phyloP scores from a whole-genome alignment of 23 tunicate genomes.

The Diplosoma virens region DNA sequence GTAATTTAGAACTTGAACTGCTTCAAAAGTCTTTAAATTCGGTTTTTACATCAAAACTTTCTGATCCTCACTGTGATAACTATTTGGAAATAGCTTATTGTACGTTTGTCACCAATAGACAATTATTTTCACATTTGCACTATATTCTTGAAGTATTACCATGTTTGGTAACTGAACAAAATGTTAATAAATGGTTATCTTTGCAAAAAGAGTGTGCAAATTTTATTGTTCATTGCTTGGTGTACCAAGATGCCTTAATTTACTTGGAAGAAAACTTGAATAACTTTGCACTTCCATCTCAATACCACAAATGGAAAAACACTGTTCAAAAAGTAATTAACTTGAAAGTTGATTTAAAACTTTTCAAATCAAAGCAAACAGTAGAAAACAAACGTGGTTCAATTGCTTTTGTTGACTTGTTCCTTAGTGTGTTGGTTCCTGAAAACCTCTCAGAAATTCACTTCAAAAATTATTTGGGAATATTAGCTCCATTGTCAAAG shows the following conservation, averaged over 20 bases:
- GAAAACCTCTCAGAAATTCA: neutral
- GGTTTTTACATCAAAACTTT: neutral
- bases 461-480: slow-evolving; percentile 23
- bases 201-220: neutral
- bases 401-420: slow-evolving; percentile 44
- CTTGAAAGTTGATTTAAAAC: neutral
- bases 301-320: slow-evolving; percentile 19
- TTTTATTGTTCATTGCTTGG: neutral
- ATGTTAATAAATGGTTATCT: neutral
- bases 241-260: neutral
- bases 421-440: slow-evolving; percentile 53
- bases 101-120: neutral
- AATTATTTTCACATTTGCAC: neutral
- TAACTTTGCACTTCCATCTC: neutral
- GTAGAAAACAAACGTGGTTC: slow-evolving; percentile 1
- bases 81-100: neutral
- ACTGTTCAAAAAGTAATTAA: neutral
- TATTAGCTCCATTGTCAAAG: slow-evolving; percentile 37
- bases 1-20: neutral
- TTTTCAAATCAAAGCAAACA: neutral
- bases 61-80: neutral
- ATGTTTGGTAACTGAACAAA: slow-evolving; percentile 5
- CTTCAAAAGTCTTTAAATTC: neutral
- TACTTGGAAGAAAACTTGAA: slow-evolving; percentile 12
- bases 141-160: slow-evolving; percentile 15